These are phyloP conservation scores for Scopus umbretta DNA, from an alignment of 2,113 vertebrate species.

Conservation along the genomic window DNA sequence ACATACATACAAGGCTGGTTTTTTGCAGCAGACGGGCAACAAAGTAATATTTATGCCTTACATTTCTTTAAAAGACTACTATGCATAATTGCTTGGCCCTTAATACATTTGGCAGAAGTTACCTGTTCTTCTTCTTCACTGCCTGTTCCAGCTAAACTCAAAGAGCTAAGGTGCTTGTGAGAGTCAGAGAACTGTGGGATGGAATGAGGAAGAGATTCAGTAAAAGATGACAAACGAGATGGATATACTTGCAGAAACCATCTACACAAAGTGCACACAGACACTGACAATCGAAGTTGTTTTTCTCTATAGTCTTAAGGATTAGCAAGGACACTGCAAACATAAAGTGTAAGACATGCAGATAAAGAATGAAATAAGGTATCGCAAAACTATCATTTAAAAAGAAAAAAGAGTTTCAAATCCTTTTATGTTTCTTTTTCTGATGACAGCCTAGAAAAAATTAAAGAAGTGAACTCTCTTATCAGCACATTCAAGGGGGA, in stretches of 20 bases:
- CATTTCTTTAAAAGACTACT: not conserved
- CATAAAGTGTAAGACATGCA: constrained; percentile 2
- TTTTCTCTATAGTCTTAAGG: not conserved
- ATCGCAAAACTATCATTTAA: not conserved
- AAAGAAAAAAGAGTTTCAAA: not conserved
- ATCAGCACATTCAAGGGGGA: not conserved
- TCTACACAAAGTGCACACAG: constrained; percentile 9
- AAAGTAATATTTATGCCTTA: not conserved
- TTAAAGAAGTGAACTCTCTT: not conserved
- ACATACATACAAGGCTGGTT: not conserved
- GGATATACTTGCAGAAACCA: not conserved
- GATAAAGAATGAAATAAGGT: constrained; percentile 28
- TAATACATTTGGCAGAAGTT: constrained; percentile 30
- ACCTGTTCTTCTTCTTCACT: constrained; percentile 78
- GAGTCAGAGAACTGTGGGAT: constrained; percentile 63
- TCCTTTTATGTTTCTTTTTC: not conserved
- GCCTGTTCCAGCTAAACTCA: constrained; percentile 73
- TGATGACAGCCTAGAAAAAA: not conserved
- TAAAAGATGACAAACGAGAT: constrained; percentile 16
- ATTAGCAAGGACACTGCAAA: constrained; percentile 31
- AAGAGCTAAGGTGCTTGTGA: constrained; percentile 67
- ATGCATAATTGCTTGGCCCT: not conserved
- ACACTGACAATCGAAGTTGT: not conserved
- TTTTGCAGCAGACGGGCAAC: not conserved
- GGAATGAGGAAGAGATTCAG: constrained; percentile 58